Evolutionary conservation across 2,888 invertebrate species (phyloP).

Genomic region (Pandemis corylana): DNA sequence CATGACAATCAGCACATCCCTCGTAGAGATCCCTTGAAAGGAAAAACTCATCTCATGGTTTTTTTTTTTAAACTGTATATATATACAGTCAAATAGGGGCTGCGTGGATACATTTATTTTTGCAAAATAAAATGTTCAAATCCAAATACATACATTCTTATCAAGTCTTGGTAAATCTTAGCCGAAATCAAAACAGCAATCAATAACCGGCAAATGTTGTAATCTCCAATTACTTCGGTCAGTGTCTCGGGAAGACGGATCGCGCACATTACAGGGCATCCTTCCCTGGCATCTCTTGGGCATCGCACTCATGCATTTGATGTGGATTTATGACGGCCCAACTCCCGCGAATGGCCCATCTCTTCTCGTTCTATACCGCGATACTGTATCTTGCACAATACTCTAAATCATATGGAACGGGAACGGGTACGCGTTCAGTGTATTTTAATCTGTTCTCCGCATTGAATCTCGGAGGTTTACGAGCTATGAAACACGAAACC

Average conservation of each 20-base stretch:
- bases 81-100: too few relatives aligned
- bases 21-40: too few relatives aligned
- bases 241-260: slow-evolving; percentile 64
- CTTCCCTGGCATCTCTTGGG: slow-evolving; percentile 45
- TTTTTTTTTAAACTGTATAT: too few relatives aligned
- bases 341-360: slow-evolving; percentile 50
- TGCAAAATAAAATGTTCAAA: too few relatives aligned
- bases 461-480: slow-evolving; percentile 38
- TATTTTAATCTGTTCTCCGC: slow-evolving; percentile 45
- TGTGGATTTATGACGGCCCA: slow-evolving; percentile 47
- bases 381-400: slow-evolving; percentile 36
- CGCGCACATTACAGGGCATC: slow-evolving; percentile 56
- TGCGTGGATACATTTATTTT: too few relatives aligned
- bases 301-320: slow-evolving; percentile 41
- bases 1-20: too few relatives aligned
- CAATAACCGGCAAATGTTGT: slow-evolving; percentile 51
- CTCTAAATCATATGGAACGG: slow-evolving; percentile 44
- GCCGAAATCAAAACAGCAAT: slow-evolving; percentile 36
- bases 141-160: too few relatives aligned
- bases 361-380: slow-evolving; percentile 46
- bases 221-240: slow-evolving; percentile 59
- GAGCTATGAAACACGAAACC: slow-evolving; percentile 41
- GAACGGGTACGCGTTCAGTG: slow-evolving; percentile 35
- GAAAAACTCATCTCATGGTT: too few relatives aligned
- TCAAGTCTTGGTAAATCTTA: not conserved